Evolutionary conservation across 2,797 vertebrate species (phyloP).

Genomic region (Salarias fasciatus): DNA sequence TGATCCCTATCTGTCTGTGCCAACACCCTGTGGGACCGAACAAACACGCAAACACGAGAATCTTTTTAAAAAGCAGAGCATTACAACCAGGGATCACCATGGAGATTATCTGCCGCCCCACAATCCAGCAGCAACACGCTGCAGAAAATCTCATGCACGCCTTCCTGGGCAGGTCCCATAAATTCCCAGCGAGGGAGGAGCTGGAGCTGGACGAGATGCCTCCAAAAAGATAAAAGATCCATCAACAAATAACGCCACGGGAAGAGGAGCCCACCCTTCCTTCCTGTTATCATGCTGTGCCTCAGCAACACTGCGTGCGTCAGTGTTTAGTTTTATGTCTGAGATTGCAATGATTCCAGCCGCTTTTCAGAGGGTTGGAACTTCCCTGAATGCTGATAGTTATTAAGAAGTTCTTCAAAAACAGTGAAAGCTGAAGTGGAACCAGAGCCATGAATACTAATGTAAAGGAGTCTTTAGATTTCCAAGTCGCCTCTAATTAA

Average conservation of each 20-base stretch:
- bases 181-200: conserved; percentile 72
- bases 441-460: conserved; percentile 19
- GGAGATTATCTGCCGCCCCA: conserved; percentile 63
- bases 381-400: conserved; percentile 42
- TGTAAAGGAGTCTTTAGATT: background rate
- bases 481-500: conserved; percentile 10
- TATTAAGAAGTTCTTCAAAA: conserved; percentile 35
- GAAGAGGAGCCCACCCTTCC: conserved; percentile 73
- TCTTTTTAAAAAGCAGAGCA: conserved; percentile 53
- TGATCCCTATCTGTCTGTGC: conserved; percentile 58
- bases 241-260: conserved; percentile 73
- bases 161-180: conserved; percentile 67
- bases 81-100: conserved; percentile 52
- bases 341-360: conserved; percentile 36
- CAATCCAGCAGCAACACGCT: conserved; percentile 35
- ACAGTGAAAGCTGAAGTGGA: conserved; percentile 1
- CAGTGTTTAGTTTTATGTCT: background rate
- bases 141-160: conserved; percentile 39
- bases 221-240: conserved; percentile 79
- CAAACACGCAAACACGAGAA: conserved; percentile 28
- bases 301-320: conserved; percentile 11
- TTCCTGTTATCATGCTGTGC: conserved; percentile 75
- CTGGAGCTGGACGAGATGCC: conserved; percentile 60
- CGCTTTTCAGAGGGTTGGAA: conserved; percentile 15
- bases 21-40: conserved; percentile 18